Evolutionary conservation across 2,113 vertebrate species (phyloP).

Genomic region (Progne subis): DNA sequence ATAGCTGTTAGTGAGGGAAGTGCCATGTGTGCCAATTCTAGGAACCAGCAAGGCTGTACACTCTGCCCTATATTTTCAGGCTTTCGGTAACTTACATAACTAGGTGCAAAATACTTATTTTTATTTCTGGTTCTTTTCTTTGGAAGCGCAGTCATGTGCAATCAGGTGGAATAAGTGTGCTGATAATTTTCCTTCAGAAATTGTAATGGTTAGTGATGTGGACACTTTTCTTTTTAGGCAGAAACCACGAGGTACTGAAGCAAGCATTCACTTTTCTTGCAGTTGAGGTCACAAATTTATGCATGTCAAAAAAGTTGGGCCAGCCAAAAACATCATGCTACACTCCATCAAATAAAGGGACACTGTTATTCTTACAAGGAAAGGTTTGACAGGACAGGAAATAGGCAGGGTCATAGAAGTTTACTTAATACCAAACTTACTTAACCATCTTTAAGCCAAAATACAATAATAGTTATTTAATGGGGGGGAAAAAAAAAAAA

Average conservation of each 20-base stretch:
- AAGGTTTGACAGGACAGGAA: conserved; percentile 81
- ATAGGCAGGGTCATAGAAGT: conserved; percentile 73
- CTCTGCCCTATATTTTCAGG: conserved; percentile 20
- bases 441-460: conserved; percentile 77
- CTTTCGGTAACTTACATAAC: conserved; percentile 16
- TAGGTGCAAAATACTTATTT: conserved; percentile 25
- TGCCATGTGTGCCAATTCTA: conserved; percentile 23
- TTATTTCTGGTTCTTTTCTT: conserved; percentile 33
- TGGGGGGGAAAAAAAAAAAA: neutral
- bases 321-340: conserved; percentile 80
- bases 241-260: conserved; percentile 62
- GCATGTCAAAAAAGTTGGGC: conserved; percentile 74
- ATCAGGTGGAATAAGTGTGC: conserved; percentile 42
- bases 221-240: conserved; percentile 50
- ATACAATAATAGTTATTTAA: conserved; percentile 59
- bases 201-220: neutral
- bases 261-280: conserved; percentile 73
- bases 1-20: neutral
- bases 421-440: conserved; percentile 71
- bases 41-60: neutral
- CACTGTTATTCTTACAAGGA: conserved; percentile 83
- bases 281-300: conserved; percentile 79
- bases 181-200: conserved; percentile 57
- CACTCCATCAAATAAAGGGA: conserved; percentile 80
- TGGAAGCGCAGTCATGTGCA: conserved; percentile 52